Conservation (phyloP, 1,140 invertebrate species). For the Yoshiicerus persimilis region DNA sequence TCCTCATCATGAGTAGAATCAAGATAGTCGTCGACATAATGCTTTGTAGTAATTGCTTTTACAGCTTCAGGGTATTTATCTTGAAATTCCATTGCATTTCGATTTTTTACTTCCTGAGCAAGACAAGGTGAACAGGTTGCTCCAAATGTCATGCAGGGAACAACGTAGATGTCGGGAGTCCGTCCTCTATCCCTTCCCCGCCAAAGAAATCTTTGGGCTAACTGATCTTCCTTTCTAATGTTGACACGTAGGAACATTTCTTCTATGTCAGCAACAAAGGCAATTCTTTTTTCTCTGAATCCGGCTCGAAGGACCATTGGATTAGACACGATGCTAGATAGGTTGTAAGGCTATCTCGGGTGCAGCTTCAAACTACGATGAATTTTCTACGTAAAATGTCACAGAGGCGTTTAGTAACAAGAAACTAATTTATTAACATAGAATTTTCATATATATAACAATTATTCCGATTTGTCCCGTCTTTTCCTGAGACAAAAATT, state of each 20-base stretch:
- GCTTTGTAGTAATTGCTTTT: not conserved
- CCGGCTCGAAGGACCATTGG: no score
- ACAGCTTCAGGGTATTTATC: slow-evolving; percentile 13
- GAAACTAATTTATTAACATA: no score
- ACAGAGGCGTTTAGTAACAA: no score
- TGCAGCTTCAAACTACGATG: no score
- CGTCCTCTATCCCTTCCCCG: not conserved
- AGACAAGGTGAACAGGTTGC: slow-evolving; percentile 29
- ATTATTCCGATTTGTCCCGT: no score
- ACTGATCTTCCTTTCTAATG: slow-evolving; percentile 1
- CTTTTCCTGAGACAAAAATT: no score
- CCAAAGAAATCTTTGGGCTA: not conserved
- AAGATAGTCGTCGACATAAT: slow-evolving; percentile 40
- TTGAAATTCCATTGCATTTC: slow-evolving; percentile 17
- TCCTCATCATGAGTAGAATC: not conserved
- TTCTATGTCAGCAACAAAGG: slow-evolving; percentile 29
- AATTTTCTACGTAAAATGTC: no score
- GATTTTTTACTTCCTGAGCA: slow-evolving; percentile 21
- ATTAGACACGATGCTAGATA: no score
- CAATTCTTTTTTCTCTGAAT: no score
- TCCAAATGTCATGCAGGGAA: slow-evolving; percentile 26
- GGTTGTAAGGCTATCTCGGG: no score
- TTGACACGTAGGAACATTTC: slow-evolving; percentile 37
- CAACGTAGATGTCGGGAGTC: not conserved
- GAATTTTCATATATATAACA: no score